phyloP scores from a whole-genome alignment of 2,797 vertebrate genomes.

The Gobionotothen gibberifrons region DNA sequence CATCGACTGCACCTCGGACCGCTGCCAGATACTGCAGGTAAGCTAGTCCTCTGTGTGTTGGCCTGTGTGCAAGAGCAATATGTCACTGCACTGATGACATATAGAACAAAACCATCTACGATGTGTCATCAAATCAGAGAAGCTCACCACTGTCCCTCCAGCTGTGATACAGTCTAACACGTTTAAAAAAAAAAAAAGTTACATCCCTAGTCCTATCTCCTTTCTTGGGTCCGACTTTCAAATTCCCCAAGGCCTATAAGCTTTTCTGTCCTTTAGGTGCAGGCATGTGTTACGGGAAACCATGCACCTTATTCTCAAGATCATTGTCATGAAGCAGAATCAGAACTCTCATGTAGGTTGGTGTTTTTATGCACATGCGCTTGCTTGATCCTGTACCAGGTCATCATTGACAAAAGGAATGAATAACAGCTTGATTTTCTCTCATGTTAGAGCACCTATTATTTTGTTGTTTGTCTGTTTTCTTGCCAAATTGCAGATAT shows the following conservation, averaged over 20 bases:
- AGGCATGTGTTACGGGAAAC: not conserved
- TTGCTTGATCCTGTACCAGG: constrained; percentile 4
- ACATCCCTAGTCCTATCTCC: too few species aligned
- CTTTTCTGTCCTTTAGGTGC: too few species aligned
- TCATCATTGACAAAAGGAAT: not conserved
- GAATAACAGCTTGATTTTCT: not conserved
- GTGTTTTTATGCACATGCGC: not conserved
- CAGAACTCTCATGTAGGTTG: not conserved
- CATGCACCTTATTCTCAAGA: not conserved
- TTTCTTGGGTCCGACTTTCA: too few species aligned
- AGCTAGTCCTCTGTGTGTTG: constrained; percentile 5
- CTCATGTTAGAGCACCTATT: constrained; percentile 1
- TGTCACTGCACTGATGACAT: constrained; percentile 6
- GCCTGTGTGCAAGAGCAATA: not conserved
- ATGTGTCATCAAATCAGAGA: constrained; percentile 18
- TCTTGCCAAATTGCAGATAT: not conserved
- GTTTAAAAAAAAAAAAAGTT: too few species aligned
- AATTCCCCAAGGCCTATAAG: too few species aligned
- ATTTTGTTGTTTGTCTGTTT: not conserved
- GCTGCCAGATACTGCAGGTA: constrained; percentile 98
- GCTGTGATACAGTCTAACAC: constrained; percentile 37
- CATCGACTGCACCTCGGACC: constrained; percentile 96
- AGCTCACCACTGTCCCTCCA: constrained; percentile 7
- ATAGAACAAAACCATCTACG: constrained; percentile 39
- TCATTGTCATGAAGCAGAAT: not conserved